Evolutionary conservation across 2,797 vertebrate genomes (phyloP), one percentile per base, ranked within the genome.

Genomic region (Astyanax mexicanus): DNA sequence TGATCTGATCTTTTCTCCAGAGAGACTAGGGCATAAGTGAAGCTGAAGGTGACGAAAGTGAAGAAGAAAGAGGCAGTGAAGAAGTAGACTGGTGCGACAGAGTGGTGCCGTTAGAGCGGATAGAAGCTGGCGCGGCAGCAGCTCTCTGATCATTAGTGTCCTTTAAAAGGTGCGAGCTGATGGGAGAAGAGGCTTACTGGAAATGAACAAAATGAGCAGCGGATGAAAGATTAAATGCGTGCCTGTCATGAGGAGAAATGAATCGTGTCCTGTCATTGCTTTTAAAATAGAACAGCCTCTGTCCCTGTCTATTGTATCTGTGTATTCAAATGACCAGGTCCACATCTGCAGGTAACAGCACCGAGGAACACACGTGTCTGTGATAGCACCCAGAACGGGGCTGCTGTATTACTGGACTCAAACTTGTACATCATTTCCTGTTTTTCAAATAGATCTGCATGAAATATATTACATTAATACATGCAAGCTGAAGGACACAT

Each of bases 201-300:
- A 67, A 68, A 60, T 69, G 27, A 74, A 38, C 38, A 23, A 74
- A 32, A 74, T 54, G 37, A 65, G 49, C 10, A 54, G n/a, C 11
- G n/a, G 64, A 23, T 45, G 27, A 58, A 75, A 75, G 72, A 45
- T 47, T 58, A 47, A 40, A 68, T 6, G 35, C 6, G 23, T 42
- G 60, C 21, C 38, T 47, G 42, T 66, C 62, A 66, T 8, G 6
- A 32, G 8, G 23, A 66, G 25, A 23, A 45, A 47, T 66, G 62
- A 44, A n/a, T 29, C 25, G 32, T 44, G 32, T 40, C 40, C 25
- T 25, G 7, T 27, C 38, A 42, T 47, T 66, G 25, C 25, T 47
- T 47, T 32, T 47, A 47, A 66, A 66, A 45, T 66, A 66, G 62
- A 66, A 66, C 62, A 45, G 15, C 9, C 23, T 45, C 8, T 45